Evolutionary conservation across 2,888 invertebrate species (phyloP).

Genomic region (Euplagia quadripunctaria): DNA sequence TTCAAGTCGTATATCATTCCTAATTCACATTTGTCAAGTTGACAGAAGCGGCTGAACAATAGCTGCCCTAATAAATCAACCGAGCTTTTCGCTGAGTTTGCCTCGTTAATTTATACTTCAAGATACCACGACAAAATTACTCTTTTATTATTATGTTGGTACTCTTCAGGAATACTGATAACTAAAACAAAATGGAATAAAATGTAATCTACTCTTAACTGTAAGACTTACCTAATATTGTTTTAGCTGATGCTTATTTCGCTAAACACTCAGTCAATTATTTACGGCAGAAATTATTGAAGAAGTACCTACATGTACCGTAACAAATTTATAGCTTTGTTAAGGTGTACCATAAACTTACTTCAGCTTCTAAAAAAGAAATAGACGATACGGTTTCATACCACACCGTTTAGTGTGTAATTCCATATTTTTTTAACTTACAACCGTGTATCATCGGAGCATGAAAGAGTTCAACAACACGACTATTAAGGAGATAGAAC

Average conservation of each 20-base stretch:
- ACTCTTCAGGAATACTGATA: not conserved
- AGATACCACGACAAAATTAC: not conserved
- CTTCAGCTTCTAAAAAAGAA: not conserved
- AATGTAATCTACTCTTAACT: not conserved
- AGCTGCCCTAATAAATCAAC: constrained; percentile 69
- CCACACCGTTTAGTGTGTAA: too few relatives aligned
- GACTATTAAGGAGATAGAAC: too few relatives aligned
- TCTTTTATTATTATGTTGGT: not conserved
- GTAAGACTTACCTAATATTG: not conserved
- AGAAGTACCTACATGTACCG: too few relatives aligned
- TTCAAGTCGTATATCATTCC: constrained; percentile 4
- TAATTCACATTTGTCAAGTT: constrained; percentile 7
- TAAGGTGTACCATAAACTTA: too few relatives aligned
- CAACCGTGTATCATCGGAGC: too few relatives aligned
- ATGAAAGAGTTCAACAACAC: too few relatives aligned
- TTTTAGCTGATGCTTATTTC: not conserved
- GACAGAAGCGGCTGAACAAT: constrained; percentile 49
- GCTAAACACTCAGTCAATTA: not conserved
- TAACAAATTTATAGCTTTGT: not conserved
- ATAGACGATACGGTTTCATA: too few relatives aligned
- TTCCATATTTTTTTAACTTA: too few relatives aligned
- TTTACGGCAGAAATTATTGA: not conserved
- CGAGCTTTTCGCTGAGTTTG: constrained; percentile 50
- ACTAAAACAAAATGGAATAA: not conserved
- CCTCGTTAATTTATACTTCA: constrained; percentile 10